A percentile compares a stretch with the other conserved stretches of the same genome.
phyloP scores from a whole-genome alignment of 1,140 invertebrate species.

The Bombus confusus region DNA sequence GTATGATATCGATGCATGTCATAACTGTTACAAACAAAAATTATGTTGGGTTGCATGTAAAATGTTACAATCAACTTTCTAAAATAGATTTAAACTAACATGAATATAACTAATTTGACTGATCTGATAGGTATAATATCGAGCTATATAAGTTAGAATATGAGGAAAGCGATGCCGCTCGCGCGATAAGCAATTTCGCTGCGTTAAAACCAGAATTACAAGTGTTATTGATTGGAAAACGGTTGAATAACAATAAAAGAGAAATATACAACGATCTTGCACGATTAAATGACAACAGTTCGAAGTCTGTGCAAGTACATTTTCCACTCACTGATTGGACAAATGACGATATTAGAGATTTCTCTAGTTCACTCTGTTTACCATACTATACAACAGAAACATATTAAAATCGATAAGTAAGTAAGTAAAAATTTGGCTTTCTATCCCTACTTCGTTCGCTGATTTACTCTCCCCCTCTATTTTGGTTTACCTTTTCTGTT shows the following conservation, averaged over 20 bases:
- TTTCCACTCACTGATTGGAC: constrained; percentile 65
- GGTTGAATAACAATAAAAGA: background rate
- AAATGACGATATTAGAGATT: constrained; percentile 52
- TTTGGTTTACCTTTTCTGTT: too few relatives aligned
- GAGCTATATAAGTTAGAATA: constrained; percentile 28
- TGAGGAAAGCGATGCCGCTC: constrained; percentile 9
- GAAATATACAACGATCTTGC: constrained; percentile 5
- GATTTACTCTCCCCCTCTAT: background rate
- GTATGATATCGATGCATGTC: background rate
- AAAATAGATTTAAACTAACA: background rate
- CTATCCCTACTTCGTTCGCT: background rate
- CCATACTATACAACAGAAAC: constrained; percentile 32
- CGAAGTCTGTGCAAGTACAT: constrained; percentile 42
- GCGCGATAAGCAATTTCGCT: constrained; percentile 48
- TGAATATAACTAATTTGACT: background rate
- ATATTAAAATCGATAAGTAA: constrained; percentile 8
- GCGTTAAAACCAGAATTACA: constrained; percentile 58
- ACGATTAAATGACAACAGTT: background rate
- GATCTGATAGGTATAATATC: constrained; percentile 63
- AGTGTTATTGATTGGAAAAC: constrained; percentile 63
- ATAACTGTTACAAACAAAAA: too few relatives aligned
- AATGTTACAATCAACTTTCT: background rate
- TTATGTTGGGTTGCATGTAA: background rate
- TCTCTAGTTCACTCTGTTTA: constrained; percentile 59
- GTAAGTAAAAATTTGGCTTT: background rate